Evolutionary conservation across 2,888 invertebrate genomes (phyloP).

Genomic region (Drosophila nr. medialis): DNA sequence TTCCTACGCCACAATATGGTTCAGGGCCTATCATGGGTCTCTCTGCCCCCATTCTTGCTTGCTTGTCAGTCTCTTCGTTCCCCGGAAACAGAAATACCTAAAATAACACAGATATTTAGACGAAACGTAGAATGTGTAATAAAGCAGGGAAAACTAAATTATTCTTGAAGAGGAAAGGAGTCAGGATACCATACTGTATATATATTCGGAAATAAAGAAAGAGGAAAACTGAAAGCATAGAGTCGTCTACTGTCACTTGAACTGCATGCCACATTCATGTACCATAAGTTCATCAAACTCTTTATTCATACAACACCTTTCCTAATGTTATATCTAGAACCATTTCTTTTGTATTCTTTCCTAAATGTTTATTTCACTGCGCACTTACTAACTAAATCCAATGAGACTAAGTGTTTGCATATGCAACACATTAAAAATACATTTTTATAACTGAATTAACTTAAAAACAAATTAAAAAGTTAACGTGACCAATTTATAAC

Average conservation of each 20-base stretch:
- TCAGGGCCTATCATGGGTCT: no score
- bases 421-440: background rate
- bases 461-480: conserved; percentile 12
- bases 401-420: conserved; percentile 5
- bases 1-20: no score
- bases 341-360: conserved; percentile 18
- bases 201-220: background rate
- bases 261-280: conserved; percentile 11
- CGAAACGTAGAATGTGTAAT: background rate
- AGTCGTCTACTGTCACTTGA: background rate
- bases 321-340: conserved; percentile 7
- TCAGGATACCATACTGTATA: background rate
- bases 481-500: conserved; percentile 10
- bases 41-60: no score
- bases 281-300: background rate
- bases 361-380: conserved; percentile 30
- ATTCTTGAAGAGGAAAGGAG: background rate
- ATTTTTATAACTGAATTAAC: conserved; percentile 9
- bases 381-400: conserved; percentile 16
- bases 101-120: background rate
- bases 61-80: no score
- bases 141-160: background rate
- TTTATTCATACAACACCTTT: conserved; percentile 5
- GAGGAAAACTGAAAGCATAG: background rate
- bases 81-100: background rate